A percentile compares a stretch with the other conserved stretches of the same genome.
Conservation (phyloP, 2,888 invertebrate species). For the Diarsia rubi region DNA sequence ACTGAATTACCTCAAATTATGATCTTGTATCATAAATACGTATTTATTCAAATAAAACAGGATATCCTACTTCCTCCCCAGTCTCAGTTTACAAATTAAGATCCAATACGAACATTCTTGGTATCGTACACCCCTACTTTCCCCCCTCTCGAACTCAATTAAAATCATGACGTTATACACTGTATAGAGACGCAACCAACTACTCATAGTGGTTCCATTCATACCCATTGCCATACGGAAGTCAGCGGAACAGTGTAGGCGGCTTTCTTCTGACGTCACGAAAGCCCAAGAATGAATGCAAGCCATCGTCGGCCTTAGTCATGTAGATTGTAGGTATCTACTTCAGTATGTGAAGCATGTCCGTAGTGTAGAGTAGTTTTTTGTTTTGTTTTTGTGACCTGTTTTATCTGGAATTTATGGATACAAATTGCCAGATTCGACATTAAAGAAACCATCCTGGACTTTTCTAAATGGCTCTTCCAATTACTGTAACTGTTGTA, state of each 20-base stretch:
- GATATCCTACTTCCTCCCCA: not conserved
- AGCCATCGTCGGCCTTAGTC: constrained; percentile 33
- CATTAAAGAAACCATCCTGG: no score
- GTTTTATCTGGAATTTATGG: constrained; percentile 16
- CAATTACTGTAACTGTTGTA: not conserved
- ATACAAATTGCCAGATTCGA: not conserved
- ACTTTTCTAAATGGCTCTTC: not conserved
- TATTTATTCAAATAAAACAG: not conserved
- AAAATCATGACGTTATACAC: constrained; percentile 9
- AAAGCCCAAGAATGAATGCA: constrained; percentile 40
- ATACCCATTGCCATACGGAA: constrained; percentile 44
- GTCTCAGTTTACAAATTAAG: not conserved
- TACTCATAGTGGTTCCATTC: constrained; percentile 33
- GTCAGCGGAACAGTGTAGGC: constrained; percentile 18
- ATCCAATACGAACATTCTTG: not conserved
- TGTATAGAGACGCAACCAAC: not conserved
- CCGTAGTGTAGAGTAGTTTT: constrained; percentile 16
- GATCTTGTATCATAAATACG: not conserved
- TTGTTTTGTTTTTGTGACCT: constrained; percentile 2
- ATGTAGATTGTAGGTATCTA: constrained; percentile 24
- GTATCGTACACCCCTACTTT: not conserved
- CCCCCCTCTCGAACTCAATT: not conserved
- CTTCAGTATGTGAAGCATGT: constrained; percentile 31
- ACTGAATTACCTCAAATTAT: not conserved
- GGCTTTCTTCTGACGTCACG: constrained; percentile 55